phyloP scores from a whole-genome alignment of 2,888 invertebrate species.

The Onthophagus sagittarius region DNA sequence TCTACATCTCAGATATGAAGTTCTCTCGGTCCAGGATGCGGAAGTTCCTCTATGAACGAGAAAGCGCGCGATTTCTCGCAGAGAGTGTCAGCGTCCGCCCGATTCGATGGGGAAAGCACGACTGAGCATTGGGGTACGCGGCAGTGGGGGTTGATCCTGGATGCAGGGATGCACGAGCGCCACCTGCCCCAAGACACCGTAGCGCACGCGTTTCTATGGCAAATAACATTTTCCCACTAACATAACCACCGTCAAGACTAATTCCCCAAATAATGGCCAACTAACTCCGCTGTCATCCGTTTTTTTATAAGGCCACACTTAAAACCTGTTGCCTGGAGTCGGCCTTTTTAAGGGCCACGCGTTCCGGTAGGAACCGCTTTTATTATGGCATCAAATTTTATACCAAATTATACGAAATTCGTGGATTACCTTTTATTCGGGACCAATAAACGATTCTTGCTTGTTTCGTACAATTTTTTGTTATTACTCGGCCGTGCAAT shows the following conservation, averaged over 20 bases:
- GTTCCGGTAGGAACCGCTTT: not conserved
- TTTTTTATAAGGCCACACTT: not conserved
- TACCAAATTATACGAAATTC: not conserved
- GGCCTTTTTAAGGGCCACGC: not conserved
- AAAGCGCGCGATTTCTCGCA: constrained; percentile 21
- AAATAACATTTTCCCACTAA: constrained; percentile 6
- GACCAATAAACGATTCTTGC: not conserved
- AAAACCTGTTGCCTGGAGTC: not conserved
- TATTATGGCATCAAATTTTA: not conserved
- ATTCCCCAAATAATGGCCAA: not conserved
- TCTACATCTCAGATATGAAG: constrained; percentile 1
- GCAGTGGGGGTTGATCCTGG: constrained; percentile 41
- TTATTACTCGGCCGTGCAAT: not conserved
- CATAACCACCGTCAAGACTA: constrained; percentile 1
- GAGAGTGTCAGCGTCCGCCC: constrained; percentile 8
- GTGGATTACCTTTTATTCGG: not conserved
- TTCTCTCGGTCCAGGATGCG: not conserved
- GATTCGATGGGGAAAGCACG: constrained; percentile 19
- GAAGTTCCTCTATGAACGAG: constrained; percentile 3
- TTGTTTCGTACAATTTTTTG: not conserved
- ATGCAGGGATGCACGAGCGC: constrained; percentile 43
- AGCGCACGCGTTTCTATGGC: constrained; percentile 28
- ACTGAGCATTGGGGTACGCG: constrained; percentile 40
- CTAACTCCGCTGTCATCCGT: not conserved
- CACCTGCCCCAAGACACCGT: constrained; percentile 38